Evolutionary conservation across 1,140 invertebrate genomes (phyloP).

Genomic region (Harlomillsia oculata): DNA sequence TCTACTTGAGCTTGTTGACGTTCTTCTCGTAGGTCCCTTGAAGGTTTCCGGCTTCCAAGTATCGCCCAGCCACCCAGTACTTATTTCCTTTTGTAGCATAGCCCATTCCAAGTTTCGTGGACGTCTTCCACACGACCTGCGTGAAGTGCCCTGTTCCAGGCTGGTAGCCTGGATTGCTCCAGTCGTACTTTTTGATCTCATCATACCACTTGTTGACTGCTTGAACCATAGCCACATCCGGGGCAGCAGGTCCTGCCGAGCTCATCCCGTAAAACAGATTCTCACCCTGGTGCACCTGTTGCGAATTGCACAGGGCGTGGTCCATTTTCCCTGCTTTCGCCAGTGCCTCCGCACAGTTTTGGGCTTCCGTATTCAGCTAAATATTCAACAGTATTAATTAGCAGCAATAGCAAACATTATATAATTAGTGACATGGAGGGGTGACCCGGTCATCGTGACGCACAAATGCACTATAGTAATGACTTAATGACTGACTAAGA

Average conservation of each 20-base stretch:
- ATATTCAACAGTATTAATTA: not conserved
- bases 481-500: too few species aligned
- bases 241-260: not conserved
- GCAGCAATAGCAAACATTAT: too few species aligned
- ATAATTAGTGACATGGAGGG: too few species aligned
- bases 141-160: not conserved
- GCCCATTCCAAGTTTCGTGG: not conserved
- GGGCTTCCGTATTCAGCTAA: not conserved
- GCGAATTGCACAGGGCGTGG: not conserved
- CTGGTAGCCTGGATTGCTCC: not conserved
- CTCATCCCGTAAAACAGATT: not conserved
- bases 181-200: not conserved
- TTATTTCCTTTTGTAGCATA: too few species aligned
- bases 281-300: not conserved
- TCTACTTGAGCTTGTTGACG: not conserved
- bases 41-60: too few species aligned
- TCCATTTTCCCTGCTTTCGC: not conserved
- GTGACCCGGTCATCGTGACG: too few species aligned
- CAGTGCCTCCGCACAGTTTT: not conserved
- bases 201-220: not conserved
- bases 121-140: not conserved
- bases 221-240: not conserved
- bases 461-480: too few species aligned
- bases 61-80: too few species aligned
- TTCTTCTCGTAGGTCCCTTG: not conserved